Base-by-base conservation (phyloP, 2,113 vertebrate genomes). In the Jaculus jaculus region DNA sequence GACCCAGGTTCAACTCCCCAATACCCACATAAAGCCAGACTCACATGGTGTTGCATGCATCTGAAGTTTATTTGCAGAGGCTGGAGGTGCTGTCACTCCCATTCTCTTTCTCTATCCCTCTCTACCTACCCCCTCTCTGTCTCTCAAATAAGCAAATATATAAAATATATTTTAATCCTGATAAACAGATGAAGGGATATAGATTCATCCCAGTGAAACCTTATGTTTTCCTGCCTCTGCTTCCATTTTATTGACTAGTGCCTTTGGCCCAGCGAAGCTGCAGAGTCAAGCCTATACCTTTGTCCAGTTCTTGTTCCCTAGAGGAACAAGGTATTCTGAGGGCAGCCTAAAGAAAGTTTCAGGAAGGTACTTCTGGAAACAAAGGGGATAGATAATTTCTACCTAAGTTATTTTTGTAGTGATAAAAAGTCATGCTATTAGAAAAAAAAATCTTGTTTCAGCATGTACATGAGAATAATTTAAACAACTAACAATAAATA, bases 381-480 rank as follows among this genome's bases (percentile, higher is more conserved):
- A 94, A 63, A 24, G 7, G 24, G 37, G 24, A 20, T 71, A 16
- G 78, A 82, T 80, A 34, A 66, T 5, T 92, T 90, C 63, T 72
- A 30, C 54, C 60, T 51, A 66, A 60, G 17, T 58, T 60, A 51
- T 60, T 77, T 74, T 20, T 60, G 18, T 23, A 74, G 66, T 74
- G 39, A 78, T 80, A 20, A 78, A 72, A 87, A 51, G 9, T 51
- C 16, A 87, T 87, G 10, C 9, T 47, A 13, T 78, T 68, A 81
- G 54, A 66, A 91, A 91, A 91, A 58, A 51, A 3, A 24, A 72
- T 84, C 86, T 82, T 92, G 77, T 89, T 89, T 54, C 12, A 60
- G 9, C 65, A 69, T 78, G 6, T 91, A 74, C 63, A 60, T 69
- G 84, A 92, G 26, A 37, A 80, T 37, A 73, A 78, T 75, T 60